These are phyloP conservation scores for Ahaetulla prasina DNA, from an alignment of 2,113 vertebrate species.

Conservation along the genomic window DNA sequence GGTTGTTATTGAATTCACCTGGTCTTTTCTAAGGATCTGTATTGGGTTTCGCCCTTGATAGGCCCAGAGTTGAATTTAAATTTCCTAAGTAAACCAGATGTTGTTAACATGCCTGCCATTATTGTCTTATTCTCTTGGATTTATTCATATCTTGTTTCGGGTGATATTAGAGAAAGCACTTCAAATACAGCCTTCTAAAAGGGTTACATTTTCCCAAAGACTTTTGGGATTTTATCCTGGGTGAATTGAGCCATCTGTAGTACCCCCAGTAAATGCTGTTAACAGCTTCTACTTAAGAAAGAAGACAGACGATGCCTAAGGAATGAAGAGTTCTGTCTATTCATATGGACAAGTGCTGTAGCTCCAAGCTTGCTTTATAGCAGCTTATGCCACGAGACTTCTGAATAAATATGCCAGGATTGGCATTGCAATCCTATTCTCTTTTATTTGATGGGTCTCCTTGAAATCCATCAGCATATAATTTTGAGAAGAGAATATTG, in stretches of 20 bases:
- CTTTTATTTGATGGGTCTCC: neutral
- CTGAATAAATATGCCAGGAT: neutral
- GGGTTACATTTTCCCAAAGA: neutral
- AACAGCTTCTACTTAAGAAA: slow-evolving; percentile 2
- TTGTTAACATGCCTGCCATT: neutral
- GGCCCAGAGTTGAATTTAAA: slow-evolving; percentile 1
- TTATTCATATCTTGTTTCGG: slow-evolving; percentile 2
- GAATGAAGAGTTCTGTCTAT: neutral
- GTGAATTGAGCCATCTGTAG: neutral
- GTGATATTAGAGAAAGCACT: neutral
- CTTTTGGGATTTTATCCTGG: neutral
- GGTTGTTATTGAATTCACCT: neutral
- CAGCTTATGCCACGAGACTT: neutral
- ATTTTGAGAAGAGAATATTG: neutral
- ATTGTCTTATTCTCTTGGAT: neutral
- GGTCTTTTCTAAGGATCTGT: slow-evolving; percentile 18
- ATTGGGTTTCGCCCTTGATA: neutral
- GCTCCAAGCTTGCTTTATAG: neutral
- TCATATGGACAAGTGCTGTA: neutral
- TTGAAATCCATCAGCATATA: neutral
- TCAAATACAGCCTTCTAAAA: neutral
- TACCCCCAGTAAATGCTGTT: neutral
- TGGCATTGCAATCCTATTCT: neutral
- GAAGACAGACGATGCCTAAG: neutral
- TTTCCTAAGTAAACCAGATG: neutral